Conservation (phyloP, 2,113 vertebrate genomes). For the Strigops habroptila region DNA sequence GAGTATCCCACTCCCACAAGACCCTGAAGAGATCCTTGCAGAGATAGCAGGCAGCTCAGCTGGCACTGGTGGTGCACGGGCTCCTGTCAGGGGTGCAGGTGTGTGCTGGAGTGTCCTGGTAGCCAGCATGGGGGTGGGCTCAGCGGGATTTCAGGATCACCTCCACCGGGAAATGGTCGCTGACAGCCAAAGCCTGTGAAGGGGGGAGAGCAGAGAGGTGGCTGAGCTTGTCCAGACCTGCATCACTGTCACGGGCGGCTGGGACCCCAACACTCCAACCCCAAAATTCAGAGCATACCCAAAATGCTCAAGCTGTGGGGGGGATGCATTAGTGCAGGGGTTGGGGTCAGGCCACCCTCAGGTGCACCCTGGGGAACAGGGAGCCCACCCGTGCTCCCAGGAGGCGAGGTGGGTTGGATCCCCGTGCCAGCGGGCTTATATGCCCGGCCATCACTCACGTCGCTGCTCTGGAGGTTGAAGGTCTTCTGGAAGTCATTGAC, state of each 20-base stretch:
- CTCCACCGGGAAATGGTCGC: slow-evolving; percentile 86
- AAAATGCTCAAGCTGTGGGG: neutral
- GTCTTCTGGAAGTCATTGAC: slow-evolving; percentile 6
- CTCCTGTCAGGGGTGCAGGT: fast-evolving
- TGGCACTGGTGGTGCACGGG: fast-evolving
- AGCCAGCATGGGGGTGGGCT: fast-evolving
- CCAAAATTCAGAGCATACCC: neutral
- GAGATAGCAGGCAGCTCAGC: fast-evolving
- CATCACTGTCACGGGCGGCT: fast-evolving
- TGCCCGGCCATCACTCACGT: slow-evolving; percentile 15
- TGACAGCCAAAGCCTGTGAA: slow-evolving; percentile 78
- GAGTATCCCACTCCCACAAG: neutral
- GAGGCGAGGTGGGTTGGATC: neutral
- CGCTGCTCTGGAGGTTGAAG: neutral
- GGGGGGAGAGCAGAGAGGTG: neutral
- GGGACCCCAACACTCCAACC: neutral
- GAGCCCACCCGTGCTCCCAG: fast-evolving
- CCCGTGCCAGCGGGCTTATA: fast-evolving
- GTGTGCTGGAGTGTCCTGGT: fast-evolving
- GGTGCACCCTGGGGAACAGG: neutral
- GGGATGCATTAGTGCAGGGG: fast-evolving
- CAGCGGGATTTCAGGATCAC: slow-evolving; percentile 59
- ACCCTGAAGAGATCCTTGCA: neutral
- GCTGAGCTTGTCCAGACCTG: neutral
- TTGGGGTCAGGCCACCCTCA: neutral